These are phyloP conservation scores for Isaurus tuberculatus DNA, from an alignment of 92 coral and sea anemone genomes.

Conservation along the genomic window DNA sequence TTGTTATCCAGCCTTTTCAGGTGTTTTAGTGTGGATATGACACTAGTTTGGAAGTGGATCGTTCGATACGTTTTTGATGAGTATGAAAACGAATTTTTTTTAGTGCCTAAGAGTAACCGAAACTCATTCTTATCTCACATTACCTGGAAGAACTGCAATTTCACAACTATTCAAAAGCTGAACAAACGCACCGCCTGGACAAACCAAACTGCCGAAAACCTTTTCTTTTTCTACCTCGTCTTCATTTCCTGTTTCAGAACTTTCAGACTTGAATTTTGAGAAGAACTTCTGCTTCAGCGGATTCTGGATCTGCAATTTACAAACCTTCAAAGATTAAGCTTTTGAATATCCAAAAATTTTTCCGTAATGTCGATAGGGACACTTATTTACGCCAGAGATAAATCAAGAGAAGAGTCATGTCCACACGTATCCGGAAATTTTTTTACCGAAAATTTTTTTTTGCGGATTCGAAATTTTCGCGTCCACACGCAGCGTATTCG, in stretches of 20 bases:
- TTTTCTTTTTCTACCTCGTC: constrained; percentile 59
- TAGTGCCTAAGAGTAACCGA: too few species aligned
- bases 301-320: constrained; percentile 59
- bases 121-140: not conserved
- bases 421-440: too few species aligned
- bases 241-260: constrained; percentile 40
- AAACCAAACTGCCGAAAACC: constrained; percentile 49
- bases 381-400: not conserved
- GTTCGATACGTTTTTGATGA: not conserved
- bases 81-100: too few species aligned
- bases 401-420: too few species aligned
- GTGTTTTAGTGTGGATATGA: too few species aligned
- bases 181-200: constrained; percentile 80
- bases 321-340: not conserved
- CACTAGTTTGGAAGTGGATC: too few species aligned
- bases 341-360: not conserved
- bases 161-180: constrained; percentile 60
- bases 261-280: constrained; percentile 51
- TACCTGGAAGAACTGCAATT: constrained; percentile 71
- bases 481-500: too few species aligned
- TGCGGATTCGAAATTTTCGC: too few species aligned
- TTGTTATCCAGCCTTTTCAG: too few species aligned
- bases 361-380: not conserved
- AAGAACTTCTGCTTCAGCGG: constrained; percentile 72
- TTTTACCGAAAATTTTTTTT: too few species aligned